phyloP scores from a whole-genome alignment of 2,797 vertebrate genomes.

The Chloroceryle inda region DNA sequence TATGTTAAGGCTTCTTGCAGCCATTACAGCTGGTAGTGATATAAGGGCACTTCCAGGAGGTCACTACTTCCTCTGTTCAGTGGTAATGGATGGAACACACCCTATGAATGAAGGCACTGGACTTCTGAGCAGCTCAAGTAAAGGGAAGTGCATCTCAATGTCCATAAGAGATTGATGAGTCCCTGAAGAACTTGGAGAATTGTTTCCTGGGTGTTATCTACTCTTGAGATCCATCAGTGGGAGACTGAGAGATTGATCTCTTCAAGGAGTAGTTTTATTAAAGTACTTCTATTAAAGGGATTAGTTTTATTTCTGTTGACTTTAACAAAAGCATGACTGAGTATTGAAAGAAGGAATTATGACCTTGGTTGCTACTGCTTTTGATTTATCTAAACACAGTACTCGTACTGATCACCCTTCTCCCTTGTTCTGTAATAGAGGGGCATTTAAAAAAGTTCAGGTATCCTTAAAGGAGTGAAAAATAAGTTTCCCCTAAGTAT shows the following conservation, averaged over 20 bases:
- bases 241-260: background rate
- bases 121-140: background rate
- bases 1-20: background rate
- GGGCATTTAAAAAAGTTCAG: background rate
- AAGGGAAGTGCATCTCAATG: background rate
- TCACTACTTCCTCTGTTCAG: background rate
- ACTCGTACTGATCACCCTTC: background rate
- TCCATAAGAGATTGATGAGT: too few species aligned
- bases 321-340: background rate
- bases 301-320: background rate
- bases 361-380: too few species aligned
- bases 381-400: background rate
- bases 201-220: background rate
- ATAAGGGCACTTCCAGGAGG: background rate
- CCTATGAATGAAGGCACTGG: accelerated
- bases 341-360: background rate
- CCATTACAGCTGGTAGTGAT: background rate
- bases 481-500: background rate
- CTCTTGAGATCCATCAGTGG: background rate
- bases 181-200: background rate
- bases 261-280: background rate
- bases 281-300: background rate
- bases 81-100: background rate
- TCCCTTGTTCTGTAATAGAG: background rate
- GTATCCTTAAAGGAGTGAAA: background rate